Evolutionary conservation across 2,113 vertebrate genomes (phyloP).

Genomic region (Cromileptes altivelis): DNA sequence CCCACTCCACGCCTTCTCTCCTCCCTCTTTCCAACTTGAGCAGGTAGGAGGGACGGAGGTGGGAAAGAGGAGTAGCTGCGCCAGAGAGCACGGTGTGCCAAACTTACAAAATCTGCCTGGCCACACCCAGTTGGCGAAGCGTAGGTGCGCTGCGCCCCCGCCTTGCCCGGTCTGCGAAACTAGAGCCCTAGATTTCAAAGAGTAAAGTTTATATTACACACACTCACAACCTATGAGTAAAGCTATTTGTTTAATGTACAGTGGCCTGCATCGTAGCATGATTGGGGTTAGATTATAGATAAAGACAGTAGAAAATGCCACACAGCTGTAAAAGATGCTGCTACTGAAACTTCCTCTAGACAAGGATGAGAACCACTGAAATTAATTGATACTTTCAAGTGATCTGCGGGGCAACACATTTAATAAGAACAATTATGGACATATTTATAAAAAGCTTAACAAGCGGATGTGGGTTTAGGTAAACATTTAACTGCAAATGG

Average conservation of each 20-base stretch:
- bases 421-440: slow-evolving; percentile 2
- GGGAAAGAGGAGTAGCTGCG: too few relatives aligned
- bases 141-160: too few relatives aligned
- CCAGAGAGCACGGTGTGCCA: too few relatives aligned
- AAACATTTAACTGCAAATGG: neutral
- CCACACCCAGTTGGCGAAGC: too few relatives aligned
- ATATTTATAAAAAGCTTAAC: neutral
- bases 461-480: neutral
- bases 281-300: neutral
- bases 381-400: neutral
- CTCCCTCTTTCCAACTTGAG: too few relatives aligned
- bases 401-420: neutral
- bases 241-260: neutral
- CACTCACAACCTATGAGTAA: neutral
- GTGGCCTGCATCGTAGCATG: neutral
- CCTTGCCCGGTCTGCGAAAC: too few relatives aligned
- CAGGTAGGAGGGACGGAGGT: too few relatives aligned
- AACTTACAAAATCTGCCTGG: too few relatives aligned
- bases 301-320: neutral
- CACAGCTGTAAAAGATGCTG: neutral
- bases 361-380: too few relatives aligned
- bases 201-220: neutral
- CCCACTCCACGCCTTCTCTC: too few relatives aligned
- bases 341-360: neutral
- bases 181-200: neutral